Percentiles rank a stretch among this genome's conserved stretches.
These are phyloP conservation scores for Geotrypetes seraphini DNA, from an alignment of 2,797 vertebrate species.

Conservation along the genomic window DNA sequence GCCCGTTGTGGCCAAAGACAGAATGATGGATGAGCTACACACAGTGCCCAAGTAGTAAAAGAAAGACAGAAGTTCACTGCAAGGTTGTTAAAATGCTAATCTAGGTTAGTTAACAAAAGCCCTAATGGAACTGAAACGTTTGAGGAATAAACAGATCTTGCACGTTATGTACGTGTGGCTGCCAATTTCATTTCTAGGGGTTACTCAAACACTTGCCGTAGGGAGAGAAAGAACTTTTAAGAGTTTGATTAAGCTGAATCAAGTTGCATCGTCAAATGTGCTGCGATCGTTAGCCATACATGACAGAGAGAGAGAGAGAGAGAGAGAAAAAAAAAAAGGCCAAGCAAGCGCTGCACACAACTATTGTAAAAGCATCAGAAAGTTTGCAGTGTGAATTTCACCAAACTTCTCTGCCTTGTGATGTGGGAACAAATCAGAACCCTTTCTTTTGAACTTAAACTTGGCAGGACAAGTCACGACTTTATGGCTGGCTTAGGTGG, in stretches of 20 bases:
- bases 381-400: conserved; percentile 15
- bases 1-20: conserved; percentile 66
- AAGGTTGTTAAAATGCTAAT: conserved; percentile 75
- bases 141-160: conserved; percentile 30
- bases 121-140: conserved; percentile 35
- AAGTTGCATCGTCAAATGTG: conserved; percentile 16
- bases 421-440: conserved; percentile 34
- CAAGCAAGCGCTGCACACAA: not conserved
- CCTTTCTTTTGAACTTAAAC: conserved; percentile 19
- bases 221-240: conserved; percentile 21
- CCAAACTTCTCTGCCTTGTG: conserved; percentile 28
- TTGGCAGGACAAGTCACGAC: conserved; percentile 35
- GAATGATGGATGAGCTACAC: conserved; percentile 65
- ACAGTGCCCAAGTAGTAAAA: conserved; percentile 50
- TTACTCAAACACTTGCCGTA: conserved; percentile 23
- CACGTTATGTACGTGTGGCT: conserved; percentile 7
- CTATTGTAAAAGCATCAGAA: conserved; percentile 6
- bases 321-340: conserved; percentile 15
- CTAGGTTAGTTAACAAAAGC: conserved; percentile 56
- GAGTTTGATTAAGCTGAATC: conserved; percentile 12
- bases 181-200: conserved; percentile 21
- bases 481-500: conserved; percentile 38
- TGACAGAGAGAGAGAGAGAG: too few relatives aligned
- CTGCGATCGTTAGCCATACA: conserved; percentile 5
- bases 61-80: conserved; percentile 65